Evolutionary conservation across 2,888 invertebrate species (phyloP).

Genomic region (Leptinotarsa rubiginosa): DNA sequence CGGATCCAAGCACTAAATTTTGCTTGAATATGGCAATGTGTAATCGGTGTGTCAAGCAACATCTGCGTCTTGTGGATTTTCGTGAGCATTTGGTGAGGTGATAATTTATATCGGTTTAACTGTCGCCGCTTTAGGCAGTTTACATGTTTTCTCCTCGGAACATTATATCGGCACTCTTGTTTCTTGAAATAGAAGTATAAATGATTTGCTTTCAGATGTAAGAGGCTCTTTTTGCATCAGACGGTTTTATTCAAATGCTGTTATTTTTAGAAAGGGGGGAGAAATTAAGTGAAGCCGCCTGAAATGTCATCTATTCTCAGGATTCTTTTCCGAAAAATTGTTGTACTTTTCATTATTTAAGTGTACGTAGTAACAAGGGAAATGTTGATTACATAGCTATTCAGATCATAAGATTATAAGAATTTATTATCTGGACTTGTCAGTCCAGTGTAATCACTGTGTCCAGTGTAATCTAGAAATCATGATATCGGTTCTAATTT

Average conservation of each 20-base stretch:
- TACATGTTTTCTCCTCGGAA: slow-evolving; percentile 45
- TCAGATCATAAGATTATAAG: too few relatives aligned
- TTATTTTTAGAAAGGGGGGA: slow-evolving; percentile 39
- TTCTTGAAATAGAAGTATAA: slow-evolving; percentile 42
- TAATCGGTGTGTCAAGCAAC: slow-evolving; percentile 39
- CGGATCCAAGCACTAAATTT: slow-evolving; percentile 31
- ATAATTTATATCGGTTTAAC: slow-evolving; percentile 48
- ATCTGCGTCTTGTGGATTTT: slow-evolving; percentile 45
- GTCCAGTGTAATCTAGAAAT: too few relatives aligned
- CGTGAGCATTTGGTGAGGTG: slow-evolving; percentile 44
- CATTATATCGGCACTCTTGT: slow-evolving; percentile 45
- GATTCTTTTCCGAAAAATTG: too few relatives aligned
- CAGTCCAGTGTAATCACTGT: too few relatives aligned
- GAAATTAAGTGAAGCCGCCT: slow-evolving; percentile 4
- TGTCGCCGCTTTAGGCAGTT: slow-evolving; percentile 44
- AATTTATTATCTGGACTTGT: too few relatives aligned
- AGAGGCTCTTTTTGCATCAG: slow-evolving; percentile 44
- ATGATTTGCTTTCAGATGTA: slow-evolving; percentile 45
- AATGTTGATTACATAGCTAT: too few relatives aligned
- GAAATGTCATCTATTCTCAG: background rate
- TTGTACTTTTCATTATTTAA: too few relatives aligned
- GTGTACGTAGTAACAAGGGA: too few relatives aligned
- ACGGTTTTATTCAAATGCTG: slow-evolving; percentile 38
- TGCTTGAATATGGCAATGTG: slow-evolving; percentile 40
- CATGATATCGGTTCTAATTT: too few relatives aligned